Percentiles rank a stretch among this genome's conserved stretches.
Conservation (phyloP, 2,113 vertebrate species). For the Illadopsis cleaveri region DNA sequence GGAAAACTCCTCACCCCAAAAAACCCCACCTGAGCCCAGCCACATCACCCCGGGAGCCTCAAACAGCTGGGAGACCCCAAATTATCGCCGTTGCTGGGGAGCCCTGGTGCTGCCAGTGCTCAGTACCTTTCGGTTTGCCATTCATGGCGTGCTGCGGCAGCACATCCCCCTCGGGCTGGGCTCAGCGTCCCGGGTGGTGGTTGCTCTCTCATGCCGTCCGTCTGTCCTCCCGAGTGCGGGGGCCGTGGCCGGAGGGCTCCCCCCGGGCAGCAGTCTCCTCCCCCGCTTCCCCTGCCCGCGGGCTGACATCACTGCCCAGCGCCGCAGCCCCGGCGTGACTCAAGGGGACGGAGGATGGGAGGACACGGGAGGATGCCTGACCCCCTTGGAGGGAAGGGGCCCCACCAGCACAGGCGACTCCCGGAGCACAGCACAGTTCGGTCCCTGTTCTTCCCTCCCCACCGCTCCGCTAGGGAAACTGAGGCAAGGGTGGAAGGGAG, state of each 20-base stretch:
- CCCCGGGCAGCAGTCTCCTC: slow-evolving; percentile 34
- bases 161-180: background rate
- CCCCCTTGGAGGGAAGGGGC: background rate
- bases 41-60: accelerated
- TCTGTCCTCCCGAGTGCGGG: background rate
- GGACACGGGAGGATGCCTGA: background rate
- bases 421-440: background rate
- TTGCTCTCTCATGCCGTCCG: background rate
- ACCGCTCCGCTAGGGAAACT: background rate
- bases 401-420: background rate
- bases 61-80: background rate
- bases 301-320: slow-evolving; percentile 72
- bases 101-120: background rate
- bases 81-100: accelerated
- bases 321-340: slow-evolving; percentile 29
- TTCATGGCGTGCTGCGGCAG: background rate
- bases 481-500: background rate
- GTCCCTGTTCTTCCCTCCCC: background rate
- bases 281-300: slow-evolving; percentile 57
- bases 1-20: background rate
- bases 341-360: background rate
- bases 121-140: slow-evolving; percentile 13
- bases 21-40: accelerated
- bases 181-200: background rate
- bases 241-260: background rate